Percentiles rank a stretch among this genome's conserved stretches.
Evolutionary conservation across 35 echinoderm and acorn worm species (phyloP).

Genomic region (Heliocidaris erythrogramma): DNA sequence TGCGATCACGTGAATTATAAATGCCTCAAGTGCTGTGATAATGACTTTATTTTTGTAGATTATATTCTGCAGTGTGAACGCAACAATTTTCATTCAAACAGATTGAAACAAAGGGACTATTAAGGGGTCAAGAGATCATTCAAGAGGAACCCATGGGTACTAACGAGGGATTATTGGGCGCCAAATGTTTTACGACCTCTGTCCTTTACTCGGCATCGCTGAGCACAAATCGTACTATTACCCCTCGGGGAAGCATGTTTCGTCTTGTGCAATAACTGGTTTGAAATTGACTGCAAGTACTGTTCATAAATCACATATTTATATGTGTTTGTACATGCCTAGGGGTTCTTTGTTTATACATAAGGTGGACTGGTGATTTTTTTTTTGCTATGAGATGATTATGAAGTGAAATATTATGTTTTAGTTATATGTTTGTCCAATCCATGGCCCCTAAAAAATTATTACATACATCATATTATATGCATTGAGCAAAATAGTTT

Average conservation of each 20-base stretch:
- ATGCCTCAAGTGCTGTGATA: too few relatives aligned
- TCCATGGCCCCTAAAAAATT: not conserved
- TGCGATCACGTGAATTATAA: too few relatives aligned
- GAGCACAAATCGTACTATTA: not conserved
- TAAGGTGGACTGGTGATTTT: not conserved
- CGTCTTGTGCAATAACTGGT: not conserved
- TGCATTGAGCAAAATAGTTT: not conserved
- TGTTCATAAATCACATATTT: not conserved
- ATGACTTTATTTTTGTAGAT: not conserved
- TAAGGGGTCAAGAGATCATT: not conserved
- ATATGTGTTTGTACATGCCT: not conserved
- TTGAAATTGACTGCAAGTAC: not conserved
- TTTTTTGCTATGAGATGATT: not conserved
- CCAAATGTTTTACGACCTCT: not conserved
- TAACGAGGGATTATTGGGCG: not conserved
- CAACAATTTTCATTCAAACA: not conserved
- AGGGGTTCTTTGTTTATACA: not conserved
- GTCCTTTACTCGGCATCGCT: not conserved
- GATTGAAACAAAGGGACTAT: not conserved
- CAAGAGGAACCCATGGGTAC: not conserved
- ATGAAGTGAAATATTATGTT: not conserved
- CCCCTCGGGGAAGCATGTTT: not conserved
- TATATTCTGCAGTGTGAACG: not conserved
- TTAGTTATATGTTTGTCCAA: not conserved
- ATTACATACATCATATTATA: not conserved